Percentiles rank a stretch among this genome's conserved stretches.
Evolutionary conservation across 2,797 vertebrate species (phyloP).

Genomic region (Pseudochirops cupreus): DNA sequence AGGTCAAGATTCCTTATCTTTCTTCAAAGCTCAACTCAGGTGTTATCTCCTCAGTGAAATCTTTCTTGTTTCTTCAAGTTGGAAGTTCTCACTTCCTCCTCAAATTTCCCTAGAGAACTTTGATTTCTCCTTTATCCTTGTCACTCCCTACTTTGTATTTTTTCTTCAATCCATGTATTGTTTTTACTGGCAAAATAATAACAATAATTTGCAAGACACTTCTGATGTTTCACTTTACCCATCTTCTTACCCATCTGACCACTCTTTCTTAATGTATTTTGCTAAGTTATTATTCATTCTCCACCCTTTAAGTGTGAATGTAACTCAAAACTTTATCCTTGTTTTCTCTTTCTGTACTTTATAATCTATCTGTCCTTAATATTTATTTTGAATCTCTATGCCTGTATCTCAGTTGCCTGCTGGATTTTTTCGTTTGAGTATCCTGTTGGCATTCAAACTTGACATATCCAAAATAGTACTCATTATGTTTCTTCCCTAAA

Average conservation of each 20-base stretch:
- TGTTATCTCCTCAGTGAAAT: neutral
- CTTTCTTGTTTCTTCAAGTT: neutral
- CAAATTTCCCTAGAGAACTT: neutral
- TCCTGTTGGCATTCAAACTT: neutral
- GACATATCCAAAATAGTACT: neutral
- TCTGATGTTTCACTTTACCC: accelerated
- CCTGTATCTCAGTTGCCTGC: neutral
- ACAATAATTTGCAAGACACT: accelerated
- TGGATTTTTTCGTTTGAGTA: neutral
- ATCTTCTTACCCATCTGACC: neutral
- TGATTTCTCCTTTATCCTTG: neutral
- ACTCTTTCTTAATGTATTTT: neutral
- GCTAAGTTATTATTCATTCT: neutral
- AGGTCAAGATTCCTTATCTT: neutral
- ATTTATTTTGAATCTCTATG: neutral
- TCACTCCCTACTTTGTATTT: neutral
- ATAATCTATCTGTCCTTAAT: neutral
- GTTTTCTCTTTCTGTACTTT: neutral
- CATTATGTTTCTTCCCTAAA: neutral
- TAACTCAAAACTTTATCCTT: neutral
- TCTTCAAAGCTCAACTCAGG: neutral
- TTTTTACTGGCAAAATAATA: neutral
- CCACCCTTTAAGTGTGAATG: neutral
- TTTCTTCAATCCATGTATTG: neutral
- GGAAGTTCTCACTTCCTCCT: neutral